phyloP scores from a whole-genome alignment of 2,113 vertebrate species.

The Anas platyrhynchos region DNA sequence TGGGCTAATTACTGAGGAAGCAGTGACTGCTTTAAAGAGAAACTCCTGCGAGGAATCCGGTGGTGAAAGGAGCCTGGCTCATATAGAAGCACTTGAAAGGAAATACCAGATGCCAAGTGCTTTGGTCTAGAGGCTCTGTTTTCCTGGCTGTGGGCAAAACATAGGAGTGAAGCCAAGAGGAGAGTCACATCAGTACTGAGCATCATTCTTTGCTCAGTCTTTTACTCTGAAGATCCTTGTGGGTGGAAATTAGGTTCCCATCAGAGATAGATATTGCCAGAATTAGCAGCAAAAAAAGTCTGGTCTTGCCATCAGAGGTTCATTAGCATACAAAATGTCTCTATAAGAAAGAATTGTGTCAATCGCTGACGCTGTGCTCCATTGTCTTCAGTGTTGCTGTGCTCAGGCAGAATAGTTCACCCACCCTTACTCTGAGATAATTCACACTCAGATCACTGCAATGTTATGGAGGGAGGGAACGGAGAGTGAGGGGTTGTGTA shows the following conservation, averaged over 20 bases:
- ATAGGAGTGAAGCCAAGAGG: slow-evolving; percentile 28
- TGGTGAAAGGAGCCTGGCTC: slow-evolving; percentile 49
- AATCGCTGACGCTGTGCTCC: neutral
- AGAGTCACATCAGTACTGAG: slow-evolving; percentile 9
- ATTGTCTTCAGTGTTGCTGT: slow-evolving; percentile 36
- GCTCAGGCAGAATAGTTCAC: slow-evolving; percentile 15
- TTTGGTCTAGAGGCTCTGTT: slow-evolving; percentile 60
- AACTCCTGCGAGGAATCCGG: slow-evolving; percentile 35
- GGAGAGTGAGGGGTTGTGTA: neutral
- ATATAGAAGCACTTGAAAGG: slow-evolving; percentile 59
- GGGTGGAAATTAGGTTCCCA: slow-evolving; percentile 51
- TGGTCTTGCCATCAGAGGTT: slow-evolving; percentile 23
- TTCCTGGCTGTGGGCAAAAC: slow-evolving; percentile 48
- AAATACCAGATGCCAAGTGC: slow-evolving; percentile 65
- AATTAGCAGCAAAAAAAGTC: slow-evolving; percentile 49
- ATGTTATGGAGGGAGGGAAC: neutral
- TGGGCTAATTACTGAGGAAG: slow-evolving; percentile 56
- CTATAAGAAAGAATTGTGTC: slow-evolving; percentile 16
- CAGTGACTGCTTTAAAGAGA: slow-evolving; percentile 55
- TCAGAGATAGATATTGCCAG: neutral
- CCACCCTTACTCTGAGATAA: slow-evolving; percentile 7
- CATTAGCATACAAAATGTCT: slow-evolving; percentile 64
- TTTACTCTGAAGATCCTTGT: slow-evolving; percentile 31
- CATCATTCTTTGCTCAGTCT: neutral
- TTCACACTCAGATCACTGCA: neutral